Base-by-base conservation (phyloP, 2,797 vertebrate genomes). In the Morus bassanus region DNA sequence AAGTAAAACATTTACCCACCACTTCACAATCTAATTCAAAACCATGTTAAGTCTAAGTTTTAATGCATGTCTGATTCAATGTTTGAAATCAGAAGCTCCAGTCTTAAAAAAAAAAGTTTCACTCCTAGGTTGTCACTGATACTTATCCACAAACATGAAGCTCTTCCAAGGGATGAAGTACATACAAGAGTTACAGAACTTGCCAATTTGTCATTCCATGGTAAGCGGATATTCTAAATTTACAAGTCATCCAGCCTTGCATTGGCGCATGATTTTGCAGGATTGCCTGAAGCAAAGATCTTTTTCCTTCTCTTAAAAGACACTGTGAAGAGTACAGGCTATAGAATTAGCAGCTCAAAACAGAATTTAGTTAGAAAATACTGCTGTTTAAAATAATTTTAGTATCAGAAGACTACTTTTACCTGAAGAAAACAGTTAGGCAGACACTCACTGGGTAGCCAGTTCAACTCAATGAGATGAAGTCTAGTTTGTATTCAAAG, bases 1-100 rank as follows among this genome's bases (percentile, higher is more conserved):
- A 0, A 21, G 43, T 1, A 11, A 41, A 79, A 53, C 21, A 1
- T 3, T 41, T 37, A 73, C 33, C 16, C 64, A 31, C 4, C 3
- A 2, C 68, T 43, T 27, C 33, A 85, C 82, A 57, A 23, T 12
- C 46, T 18, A 27, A 11, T 17, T 37, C 25, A 18, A 88, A 91
- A 22, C 23, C 18, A 10, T 1, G 15, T 33, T 18, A 37, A 61
- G 31, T 4, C 53, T 14, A n/a, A 68, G 57, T 61, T 69, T 64
- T 17, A 48, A n/a, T 31, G 45, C 28, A 2, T 48, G 45, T 67
- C 54, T 39, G 59, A 21, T 7, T 45, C 46, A 16, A 6, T 10
- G 74, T 25, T 37, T 51, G 67, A 37, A 56, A 73, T 28, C 35
- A 65, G 79, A 23, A 95, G 57, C 73, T 68, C 41, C 33, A n/a